Evolutionary conservation across 2,888 invertebrate genomes (phyloP), one percentile per base, ranked within the genome.

Genomic region (Auanema freiburgensis): DNA sequence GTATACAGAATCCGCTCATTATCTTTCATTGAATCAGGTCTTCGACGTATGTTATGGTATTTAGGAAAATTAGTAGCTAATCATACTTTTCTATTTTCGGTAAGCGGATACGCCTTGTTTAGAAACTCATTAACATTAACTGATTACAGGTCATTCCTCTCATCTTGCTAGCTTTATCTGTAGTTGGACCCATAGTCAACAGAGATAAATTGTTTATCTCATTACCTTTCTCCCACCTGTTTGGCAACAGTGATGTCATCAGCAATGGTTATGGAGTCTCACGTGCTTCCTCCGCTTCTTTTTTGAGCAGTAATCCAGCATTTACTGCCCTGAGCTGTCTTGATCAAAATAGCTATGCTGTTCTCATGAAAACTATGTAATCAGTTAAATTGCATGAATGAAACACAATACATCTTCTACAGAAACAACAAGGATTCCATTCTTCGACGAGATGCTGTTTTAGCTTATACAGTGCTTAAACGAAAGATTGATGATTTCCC

Each of bases 51-150:
- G 12, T 69, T 81, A 52, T 81, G 80, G 76, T 72, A 72, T 23
- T 42, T 80, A 43, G 81, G 80, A 40, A 81, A 81, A 59, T 66
- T 77, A 16, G 62, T 76, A 16, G 75, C 79, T n/a, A 72, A 74
- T 51, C 70, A 67, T 21, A 65, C 63, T n/a, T 25, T 68, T 11
- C 40, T 66, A 2, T 71, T 65, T 18, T 25, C 62, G n/a, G 63
- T 63, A 24, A 10, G 58, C 50, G n/a, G 14, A 21, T 16, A 5
- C 8, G 8, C 11, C 40, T 56, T 55, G 12, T 24, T 54, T 54
- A 25, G 10, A 46, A 1, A 1, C 23, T 55, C 14, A 55, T 55
- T 3, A 21, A 52, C 11, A 51, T 52, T 21, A 5, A 11, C 12
- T 11, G 3, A 21, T 42, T 66, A 16, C 49, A 66, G 66, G 14